A percentile compares a stretch with the other conserved stretches of the same genome.
These are phyloP conservation scores for Ptychadena robeensis DNA, from an alignment of 2,797 vertebrate genomes.

Conservation along the genomic window DNA sequence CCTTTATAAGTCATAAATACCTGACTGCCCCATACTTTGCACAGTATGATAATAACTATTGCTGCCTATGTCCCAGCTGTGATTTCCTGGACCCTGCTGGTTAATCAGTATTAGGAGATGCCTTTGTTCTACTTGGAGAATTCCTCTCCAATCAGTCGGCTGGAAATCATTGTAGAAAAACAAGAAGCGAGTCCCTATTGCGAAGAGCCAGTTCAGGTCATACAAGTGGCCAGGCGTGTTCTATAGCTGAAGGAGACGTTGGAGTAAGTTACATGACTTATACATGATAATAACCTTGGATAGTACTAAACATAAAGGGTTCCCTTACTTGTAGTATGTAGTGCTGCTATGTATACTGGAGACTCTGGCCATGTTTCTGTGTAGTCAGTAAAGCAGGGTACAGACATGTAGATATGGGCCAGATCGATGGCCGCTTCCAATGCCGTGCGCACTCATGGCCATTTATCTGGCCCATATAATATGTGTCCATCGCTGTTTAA, in stretches of 20 bases:
- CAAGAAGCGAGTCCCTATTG: neutral
- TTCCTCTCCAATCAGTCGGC: neutral
- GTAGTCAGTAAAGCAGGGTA: too few relatives aligned
- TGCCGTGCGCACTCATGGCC: too few relatives aligned
- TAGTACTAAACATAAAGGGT: too few relatives aligned
- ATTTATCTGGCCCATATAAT: too few relatives aligned
- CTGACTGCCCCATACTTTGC: neutral
- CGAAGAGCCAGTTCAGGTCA: neutral
- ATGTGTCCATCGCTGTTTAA: too few relatives aligned
- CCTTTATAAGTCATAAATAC: neutral
- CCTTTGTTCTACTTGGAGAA: neutral
- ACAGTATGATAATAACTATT: neutral
- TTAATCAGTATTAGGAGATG: neutral
- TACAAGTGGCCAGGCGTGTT: neutral
- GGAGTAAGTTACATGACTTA: neutral
- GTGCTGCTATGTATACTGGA: too few relatives aligned
- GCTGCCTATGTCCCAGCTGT: neutral
- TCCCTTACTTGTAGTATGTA: too few relatives aligned
- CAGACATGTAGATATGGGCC: too few relatives aligned
- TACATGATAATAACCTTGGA: too few relatives aligned
- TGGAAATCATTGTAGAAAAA: neutral
- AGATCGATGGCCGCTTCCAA: too few relatives aligned
- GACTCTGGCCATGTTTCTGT: too few relatives aligned
- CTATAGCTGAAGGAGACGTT: neutral
- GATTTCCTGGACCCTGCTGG: neutral